Base-by-base conservation (phyloP, 1,140 invertebrate species). In the Schlechtendalia chinensis region DNA sequence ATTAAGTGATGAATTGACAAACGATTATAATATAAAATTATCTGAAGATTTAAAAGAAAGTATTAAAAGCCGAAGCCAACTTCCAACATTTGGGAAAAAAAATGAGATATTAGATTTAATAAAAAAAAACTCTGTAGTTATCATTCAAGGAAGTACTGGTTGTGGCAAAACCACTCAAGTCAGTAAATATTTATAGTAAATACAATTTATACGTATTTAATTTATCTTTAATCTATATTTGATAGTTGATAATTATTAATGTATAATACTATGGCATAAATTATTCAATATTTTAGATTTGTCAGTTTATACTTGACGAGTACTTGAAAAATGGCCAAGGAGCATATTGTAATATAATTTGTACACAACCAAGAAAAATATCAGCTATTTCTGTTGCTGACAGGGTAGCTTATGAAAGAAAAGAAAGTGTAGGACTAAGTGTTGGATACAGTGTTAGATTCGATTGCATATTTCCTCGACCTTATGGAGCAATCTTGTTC, bases 231-330 rank as follows among this genome's bases (percentile, higher is more conserved):
- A 50, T 14, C 11, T 10, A 16, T 19, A 19, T 29, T 56, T 39
- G 32, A 39, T 39, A 39, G 32, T 39, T n/a, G n/a, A 39, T 4
- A 39, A 39, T 39, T 39, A 39, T 32, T n/a, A 39, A 6, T 58
- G 0, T 75, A 50, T 69, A n/a, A 69, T 61, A 45, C 19, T 27
- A 74, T 19, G n/a, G 0, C 14, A 19, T 14, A 56, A 11, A 12
- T 45, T 22, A 67, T 67, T 67, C 79, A 24, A 77, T 63, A 16
- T 39, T 80, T 53, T 89, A 95, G 89, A 93, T 97, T 59, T 97
- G 95, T 81, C 97, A 99, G 84, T 98, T 96, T 85, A 97, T 99
- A 83, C 85, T 99, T 67, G 97, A 99, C 85, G 94, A 97, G 85
- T 98, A 95, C 84, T 91, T 98, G 24, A 89, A 91, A n/a, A 93